Percentiles rank a stretch among this genome's conserved stretches.
Conservation (phyloP, 2,113 vertebrate species). For the Chlamydotis undulata region DNA sequence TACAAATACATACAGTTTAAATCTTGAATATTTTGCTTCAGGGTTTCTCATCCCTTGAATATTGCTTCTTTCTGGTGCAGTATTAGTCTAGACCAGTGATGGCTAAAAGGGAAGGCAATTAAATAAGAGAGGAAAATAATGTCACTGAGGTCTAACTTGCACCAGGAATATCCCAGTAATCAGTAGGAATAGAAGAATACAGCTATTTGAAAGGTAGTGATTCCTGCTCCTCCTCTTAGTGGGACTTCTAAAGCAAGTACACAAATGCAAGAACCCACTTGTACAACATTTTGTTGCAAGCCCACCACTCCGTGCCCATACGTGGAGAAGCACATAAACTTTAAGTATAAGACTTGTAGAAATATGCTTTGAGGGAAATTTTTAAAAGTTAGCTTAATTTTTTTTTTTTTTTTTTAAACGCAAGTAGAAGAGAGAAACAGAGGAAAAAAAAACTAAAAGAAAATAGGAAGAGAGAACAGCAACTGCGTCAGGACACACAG, state of each 20-base stretch:
- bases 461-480: neutral
- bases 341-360: neutral
- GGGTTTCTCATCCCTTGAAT: neutral
- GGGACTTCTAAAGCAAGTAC: neutral
- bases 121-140: neutral
- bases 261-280: neutral
- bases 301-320: neutral
- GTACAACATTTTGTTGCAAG: fast-evolving
- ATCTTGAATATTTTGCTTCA: neutral
- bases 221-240: neutral
- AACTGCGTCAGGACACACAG: neutral
- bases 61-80: neutral
- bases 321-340: neutral
- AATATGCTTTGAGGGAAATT: neutral
- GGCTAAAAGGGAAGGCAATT: neutral
- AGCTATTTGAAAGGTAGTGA: neutral
- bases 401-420: too few relatives aligned
- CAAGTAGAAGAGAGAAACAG: neutral
- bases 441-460: neutral
- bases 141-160: neutral
- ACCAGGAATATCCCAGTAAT: neutral
- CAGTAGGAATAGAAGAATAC: neutral
- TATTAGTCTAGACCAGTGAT: neutral
- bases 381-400: neutral
- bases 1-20: neutral